Percentiles rank a stretch among this genome's conserved stretches.
phyloP scores from a whole-genome alignment of 1,140 invertebrate genomes.

The Platorchestia sp. region DNA sequence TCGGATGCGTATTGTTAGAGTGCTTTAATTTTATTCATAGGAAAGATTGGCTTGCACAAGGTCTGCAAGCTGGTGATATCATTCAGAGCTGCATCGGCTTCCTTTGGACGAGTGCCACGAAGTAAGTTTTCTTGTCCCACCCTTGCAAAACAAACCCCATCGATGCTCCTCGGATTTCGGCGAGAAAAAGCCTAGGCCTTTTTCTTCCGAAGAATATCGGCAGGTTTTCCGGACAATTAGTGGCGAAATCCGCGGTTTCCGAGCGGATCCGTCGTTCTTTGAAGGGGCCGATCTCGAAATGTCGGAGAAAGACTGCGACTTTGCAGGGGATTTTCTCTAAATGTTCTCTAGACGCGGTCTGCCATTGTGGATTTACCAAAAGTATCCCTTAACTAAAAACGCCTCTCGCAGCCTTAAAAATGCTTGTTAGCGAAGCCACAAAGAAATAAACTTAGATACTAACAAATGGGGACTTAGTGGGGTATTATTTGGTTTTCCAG shows the following conservation, averaged over 20 bases:
- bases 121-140: not conserved
- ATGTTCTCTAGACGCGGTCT: not conserved
- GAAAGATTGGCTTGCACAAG: too few species aligned
- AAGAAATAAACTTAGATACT: not conserved
- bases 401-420: not conserved
- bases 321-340: not conserved
- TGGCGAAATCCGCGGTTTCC: not conserved
- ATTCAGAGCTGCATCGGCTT: not conserved
- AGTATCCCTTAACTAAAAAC: not conserved
- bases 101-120: not conserved
- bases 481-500: not conserved
- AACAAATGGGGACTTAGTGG: not conserved
- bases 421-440: not conserved
- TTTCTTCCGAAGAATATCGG: not conserved
- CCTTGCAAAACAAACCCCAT: not conserved
- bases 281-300: not conserved
- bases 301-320: not conserved
- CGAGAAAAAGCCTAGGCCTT: not conserved
- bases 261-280: constrained; percentile 5
- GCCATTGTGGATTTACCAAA: not conserved
- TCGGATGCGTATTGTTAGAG: too few species aligned
- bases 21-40: too few species aligned
- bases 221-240: not conserved
- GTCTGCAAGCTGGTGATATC: too few species aligned
- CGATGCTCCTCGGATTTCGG: not conserved